Evolutionary conservation across 2,113 vertebrate genomes (phyloP), one percentile per base, ranked within the genome.

Genomic region (Oriolus oriolus): DNA sequence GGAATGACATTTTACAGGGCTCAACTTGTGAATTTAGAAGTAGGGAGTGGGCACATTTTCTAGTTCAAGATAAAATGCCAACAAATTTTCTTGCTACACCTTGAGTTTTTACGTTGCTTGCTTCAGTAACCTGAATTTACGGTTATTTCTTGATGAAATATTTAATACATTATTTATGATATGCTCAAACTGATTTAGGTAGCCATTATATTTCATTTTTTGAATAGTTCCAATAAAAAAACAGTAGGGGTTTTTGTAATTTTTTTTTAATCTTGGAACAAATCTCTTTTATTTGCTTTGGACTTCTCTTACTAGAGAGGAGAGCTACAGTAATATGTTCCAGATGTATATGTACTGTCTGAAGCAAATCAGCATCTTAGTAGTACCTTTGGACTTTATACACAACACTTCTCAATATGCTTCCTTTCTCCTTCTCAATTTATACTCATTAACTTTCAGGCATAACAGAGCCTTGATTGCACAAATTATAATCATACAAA

Each of bases 81-180:
- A 24, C 27, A 63, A 21, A 60, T 83, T 76, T 94, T 89, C 56
- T 71, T 70, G 18, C 65, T 85, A 54, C 47, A 66, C 45, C 24
- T 83, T 66, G 17, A 30, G 54, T 78, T 91, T 61, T 73, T 13
- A 69, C 27, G 70, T 60, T 77, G 30, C 27, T 80, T 77, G 30
- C 39, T 90, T 79, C 30, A 61, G 31, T 69, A 79, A 83, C 18
- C 21, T 61, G 37, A 18, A 79, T 30, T 75, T 56, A 39, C 73
- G 28, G 20, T 68, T 85, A 74, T 74, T 93, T 91, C 53, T 71
- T 57, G 37, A 79, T 26, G 24, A 37, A 71, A 30, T 60, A 59
- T 69, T 90, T 73, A 92, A 74, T 35, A 28, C 35, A 50, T 73
- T 87, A 71, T 60, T 95, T 91, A 85, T 68, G 7, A 79, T 57